Evolutionary conservation across 2,113 vertebrate genomes (phyloP), one percentile per base, ranked within the genome.

Genomic region (Engraulis encrasicolus): DNA sequence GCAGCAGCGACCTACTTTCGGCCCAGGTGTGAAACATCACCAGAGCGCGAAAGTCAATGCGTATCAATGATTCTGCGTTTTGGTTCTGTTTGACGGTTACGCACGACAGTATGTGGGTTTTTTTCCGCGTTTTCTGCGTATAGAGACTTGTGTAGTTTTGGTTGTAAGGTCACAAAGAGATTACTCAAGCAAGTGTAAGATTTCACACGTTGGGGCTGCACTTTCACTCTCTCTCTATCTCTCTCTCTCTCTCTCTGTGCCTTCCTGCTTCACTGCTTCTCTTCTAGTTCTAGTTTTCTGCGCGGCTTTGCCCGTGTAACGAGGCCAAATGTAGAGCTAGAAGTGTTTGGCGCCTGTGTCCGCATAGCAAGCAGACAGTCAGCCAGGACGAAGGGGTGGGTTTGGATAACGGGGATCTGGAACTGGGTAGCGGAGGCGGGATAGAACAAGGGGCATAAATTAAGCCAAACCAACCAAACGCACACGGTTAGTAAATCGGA

Each of bases 21-120:
- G 66, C 31, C 20, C 12, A 31, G 74, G 34, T 74, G 27, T 15
- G 66, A 12, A n/a, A 74, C 66, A 74, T 74, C 66, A 11, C 27
- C 78, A 79, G 80, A 81, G 86, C 83, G 83, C 86, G 81, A 85
- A 85, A 83, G 66, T 36, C n/a, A n/a, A n/a, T 40, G 15, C 6
- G 20, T n/a, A 4, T 74, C 2, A 34, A 2, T 31, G 27, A 9
- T 12, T 23, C 12, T 34, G 50, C 17, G 0, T 18, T 19, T 52
- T 14, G 14, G 66, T 74, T 31, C 14, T 74, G 15, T 34, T 34
- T 27, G 12, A 1, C 27, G 27, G 2, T n/a, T 58, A 19, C 52
- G n/a, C 58, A 66, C 27, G 58, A 11, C 23, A 1, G 3, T 4
- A 19, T 74, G n/a, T n/a, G n/a, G n/a, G n/a, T n/a, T n/a, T n/a